phyloP scores from a whole-genome alignment of 2,113 vertebrate species.

The Chaetodon auriga region DNA sequence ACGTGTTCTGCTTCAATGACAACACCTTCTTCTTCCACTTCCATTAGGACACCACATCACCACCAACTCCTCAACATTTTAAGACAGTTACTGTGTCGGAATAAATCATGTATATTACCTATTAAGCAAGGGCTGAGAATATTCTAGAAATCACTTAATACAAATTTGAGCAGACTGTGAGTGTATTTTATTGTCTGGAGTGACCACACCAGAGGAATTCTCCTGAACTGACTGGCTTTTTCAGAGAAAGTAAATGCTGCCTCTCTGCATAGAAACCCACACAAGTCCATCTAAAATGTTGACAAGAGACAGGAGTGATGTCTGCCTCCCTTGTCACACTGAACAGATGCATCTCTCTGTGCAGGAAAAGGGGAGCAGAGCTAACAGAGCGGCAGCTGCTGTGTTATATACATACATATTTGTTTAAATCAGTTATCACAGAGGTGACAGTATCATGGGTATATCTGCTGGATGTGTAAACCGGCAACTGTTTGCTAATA shows the following conservation, averaged over 20 bases:
- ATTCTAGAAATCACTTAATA: slow-evolving; percentile 13
- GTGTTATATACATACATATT: background rate
- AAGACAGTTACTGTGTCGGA: background rate
- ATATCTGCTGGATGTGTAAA: too few relatives aligned
- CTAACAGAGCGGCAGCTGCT: slow-evolving; percentile 17
- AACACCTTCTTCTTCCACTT: slow-evolving; percentile 4
- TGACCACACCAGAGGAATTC: slow-evolving; percentile 13
- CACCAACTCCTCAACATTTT: background rate
- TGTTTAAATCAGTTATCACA: background rate
- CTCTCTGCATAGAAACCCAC: slow-evolving; percentile 12
- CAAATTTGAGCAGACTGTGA: background rate
- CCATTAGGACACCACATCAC: slow-evolving; percentile 9
- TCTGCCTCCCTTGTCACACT: slow-evolving; percentile 32
- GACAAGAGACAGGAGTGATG: slow-evolving; percentile 58
- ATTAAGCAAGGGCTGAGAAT: slow-evolving; percentile 6
- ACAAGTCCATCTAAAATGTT: slow-evolving; percentile 39
- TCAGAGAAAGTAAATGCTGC: slow-evolving; percentile 41
- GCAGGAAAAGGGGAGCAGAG: slow-evolving; percentile 20
- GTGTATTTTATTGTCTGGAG: background rate
- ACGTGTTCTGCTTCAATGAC: slow-evolving; percentile 23
- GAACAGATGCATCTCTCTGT: slow-evolving; percentile 48
- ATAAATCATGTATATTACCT: slow-evolving; percentile 3
- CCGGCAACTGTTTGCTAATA: too few relatives aligned
- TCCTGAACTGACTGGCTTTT: slow-evolving; percentile 16
- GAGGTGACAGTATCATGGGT: background rate